Conservation (phyloP, 1,140 invertebrate genomes). For the Leptinotarsa texana region DNA sequence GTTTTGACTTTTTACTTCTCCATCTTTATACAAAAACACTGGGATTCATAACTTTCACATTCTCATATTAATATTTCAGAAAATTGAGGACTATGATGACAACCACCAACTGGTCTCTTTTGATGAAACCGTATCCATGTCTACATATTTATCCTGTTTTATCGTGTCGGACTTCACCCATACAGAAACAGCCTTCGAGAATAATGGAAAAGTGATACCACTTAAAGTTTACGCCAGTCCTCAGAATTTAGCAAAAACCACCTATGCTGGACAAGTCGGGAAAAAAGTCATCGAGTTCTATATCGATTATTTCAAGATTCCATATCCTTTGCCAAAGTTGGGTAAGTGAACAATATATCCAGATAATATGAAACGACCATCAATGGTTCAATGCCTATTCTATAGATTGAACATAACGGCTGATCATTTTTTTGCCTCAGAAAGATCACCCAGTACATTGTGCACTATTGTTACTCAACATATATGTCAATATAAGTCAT, state of each 20-base stretch:
- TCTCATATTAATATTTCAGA: conserved; percentile 29
- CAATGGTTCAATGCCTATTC: no score
- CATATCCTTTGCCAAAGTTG: conserved; percentile 86
- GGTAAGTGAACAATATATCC: conserved; percentile 60
- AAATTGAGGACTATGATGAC: conserved; percentile 30
- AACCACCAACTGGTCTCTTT: conserved; percentile 62
- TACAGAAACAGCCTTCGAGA: conserved; percentile 61
- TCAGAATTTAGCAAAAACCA: conserved; percentile 74
- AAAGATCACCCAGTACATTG: no score
- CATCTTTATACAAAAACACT: no score
- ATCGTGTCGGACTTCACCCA: conserved; percentile 86
- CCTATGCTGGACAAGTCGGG: conserved; percentile 79
- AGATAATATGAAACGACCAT: no score
- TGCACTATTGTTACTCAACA: no score
- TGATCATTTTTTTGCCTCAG: no score
- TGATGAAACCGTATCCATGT: conserved; percentile 83
- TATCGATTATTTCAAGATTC: conserved; percentile 82
- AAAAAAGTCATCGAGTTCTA: conserved; percentile 82
- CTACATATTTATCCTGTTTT: conserved; percentile 88
- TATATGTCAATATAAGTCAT: no score
- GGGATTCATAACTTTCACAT: not conserved
- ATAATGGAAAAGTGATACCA: conserved; percentile 61
- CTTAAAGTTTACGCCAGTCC: conserved; percentile 76
- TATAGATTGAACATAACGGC: no score
- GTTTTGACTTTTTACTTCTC: no score